These are phyloP conservation scores for Pseudobourletiella spinata DNA, from an alignment of 1,140 invertebrate genomes.

Conservation along the genomic window DNA sequence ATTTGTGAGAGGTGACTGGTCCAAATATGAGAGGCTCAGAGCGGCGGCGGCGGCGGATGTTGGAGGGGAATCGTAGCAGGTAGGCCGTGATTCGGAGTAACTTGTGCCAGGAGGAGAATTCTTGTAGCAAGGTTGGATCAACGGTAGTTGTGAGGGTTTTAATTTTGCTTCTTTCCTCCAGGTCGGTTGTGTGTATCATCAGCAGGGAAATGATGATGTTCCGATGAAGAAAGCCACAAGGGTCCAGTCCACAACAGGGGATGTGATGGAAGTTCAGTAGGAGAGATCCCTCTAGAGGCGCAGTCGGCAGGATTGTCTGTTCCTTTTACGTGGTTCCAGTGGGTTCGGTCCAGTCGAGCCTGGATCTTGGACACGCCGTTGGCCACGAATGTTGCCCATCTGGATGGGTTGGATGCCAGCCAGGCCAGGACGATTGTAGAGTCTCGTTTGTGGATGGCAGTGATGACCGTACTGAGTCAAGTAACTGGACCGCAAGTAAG, in stretches of 20 bases:
- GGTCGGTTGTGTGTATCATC: not conserved
- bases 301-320: conserved; percentile 12
- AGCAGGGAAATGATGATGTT: not conserved
- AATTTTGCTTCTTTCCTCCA: not conserved
- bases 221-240: not conserved
- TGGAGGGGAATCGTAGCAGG: not conserved
- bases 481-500: not conserved
- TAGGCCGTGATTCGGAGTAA: not conserved
- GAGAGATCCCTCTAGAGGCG: not conserved
- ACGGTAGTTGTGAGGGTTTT: not conserved
- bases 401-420: not conserved
- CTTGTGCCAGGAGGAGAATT: not conserved
- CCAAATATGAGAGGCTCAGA: not conserved
- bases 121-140: not conserved
- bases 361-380: conserved; percentile 13
- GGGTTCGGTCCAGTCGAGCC: not conserved
- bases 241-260: not conserved
- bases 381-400: conserved; percentile 6
- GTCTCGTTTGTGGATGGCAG: not conserved
- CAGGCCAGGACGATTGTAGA: conserved; percentile 10
- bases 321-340: conserved; percentile 17
- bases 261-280: not conserved
- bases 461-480: not conserved
- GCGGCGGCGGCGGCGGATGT: not conserved
- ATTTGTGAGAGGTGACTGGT: not conserved